Base-by-base conservation (phyloP, 23 tunicate species). In the Styela clava region DNA sequence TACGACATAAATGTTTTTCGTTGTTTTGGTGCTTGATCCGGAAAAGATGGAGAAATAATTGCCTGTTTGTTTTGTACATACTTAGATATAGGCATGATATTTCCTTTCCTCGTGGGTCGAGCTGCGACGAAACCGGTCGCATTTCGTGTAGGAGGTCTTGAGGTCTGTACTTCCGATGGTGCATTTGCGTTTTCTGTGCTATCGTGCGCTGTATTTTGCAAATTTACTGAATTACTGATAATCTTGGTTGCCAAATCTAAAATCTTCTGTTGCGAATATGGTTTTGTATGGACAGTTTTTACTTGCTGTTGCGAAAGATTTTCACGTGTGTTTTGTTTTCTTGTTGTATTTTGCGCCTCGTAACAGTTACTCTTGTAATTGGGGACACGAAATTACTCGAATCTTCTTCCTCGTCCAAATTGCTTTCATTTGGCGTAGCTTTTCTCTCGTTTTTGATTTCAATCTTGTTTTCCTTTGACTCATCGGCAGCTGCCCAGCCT, bases 351-450 rank as follows among this genome's bases (percentile, higher is more conserved):
- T 82, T 85, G 62, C 90, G 63, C 32, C 88, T 82, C 3, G 97
- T 91, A 21, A 91, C 97, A n/a, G 88, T 84, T 16, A 91, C 84
- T 78, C 88, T 91, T 85, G 88, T 85, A 1, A 91, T 74, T 18
- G 97, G 97, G 0, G 90, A 86, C 23, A 83, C 88, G 44, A 85
- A 91, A 35, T 37, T 76, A 28, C 30, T 61, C 9, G 71, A 65
- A 22, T 82, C 83, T 16, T 87, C 91, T 23, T 87, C 86, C 18
- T 78, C 77, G 2, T 51, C 69, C 63, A 51, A 1, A 0, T 72
- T 27, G 27, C 78, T 76, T 64, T 64, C 82, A 25, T 16, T 35
- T 21, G 88, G 64, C 9, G 81, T 68, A 3, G 74, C 19, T 64
- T 34, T 21, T 67, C 68, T 68, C 34, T 29, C 21, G 31, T 22